phyloP scores from a whole-genome alignment of 2,113 vertebrate species.

The Coracopsis vasa region DNA sequence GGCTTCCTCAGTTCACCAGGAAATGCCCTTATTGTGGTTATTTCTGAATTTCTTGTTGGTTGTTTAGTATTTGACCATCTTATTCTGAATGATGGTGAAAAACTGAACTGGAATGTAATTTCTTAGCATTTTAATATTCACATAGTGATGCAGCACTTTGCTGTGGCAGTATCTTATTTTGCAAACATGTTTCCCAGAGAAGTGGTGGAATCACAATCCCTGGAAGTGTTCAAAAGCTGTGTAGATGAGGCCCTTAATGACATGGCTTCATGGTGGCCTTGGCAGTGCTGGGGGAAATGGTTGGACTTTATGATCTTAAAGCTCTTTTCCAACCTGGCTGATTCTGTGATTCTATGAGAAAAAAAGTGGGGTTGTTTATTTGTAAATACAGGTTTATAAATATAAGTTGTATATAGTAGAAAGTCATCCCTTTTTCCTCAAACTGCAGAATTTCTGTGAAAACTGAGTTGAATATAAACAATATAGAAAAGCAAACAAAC shows the following conservation, averaged over 20 bases:
- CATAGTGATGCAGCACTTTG: not conserved
- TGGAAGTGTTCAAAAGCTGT: not conserved
- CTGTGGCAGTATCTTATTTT: not conserved
- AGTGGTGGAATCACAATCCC: not conserved
- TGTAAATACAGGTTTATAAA: not conserved
- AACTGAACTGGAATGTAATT: not conserved
- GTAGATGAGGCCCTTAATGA: not conserved
- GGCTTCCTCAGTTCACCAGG: not conserved
- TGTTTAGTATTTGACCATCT: not conserved
- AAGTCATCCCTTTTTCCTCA: not conserved
- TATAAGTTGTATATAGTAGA: not conserved
- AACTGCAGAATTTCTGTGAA: not conserved
- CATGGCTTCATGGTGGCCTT: not conserved
- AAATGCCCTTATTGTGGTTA: not conserved
- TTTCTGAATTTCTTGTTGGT: not conserved
- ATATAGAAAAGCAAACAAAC: not conserved
- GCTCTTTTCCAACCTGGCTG: not conserved
- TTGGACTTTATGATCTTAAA: not conserved
- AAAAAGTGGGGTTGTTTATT: not conserved
- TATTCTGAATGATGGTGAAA: not conserved
- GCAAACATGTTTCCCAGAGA: not conserved
- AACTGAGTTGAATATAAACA: not conserved
- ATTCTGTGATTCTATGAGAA: not conserved
- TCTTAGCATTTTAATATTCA: not conserved
- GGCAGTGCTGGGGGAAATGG: not conserved